Percentiles rank a stretch among this genome's conserved stretches.
phyloP scores from a whole-genome alignment of 1,140 invertebrate species.

The Aphelenchoides fujianensis region DNA sequence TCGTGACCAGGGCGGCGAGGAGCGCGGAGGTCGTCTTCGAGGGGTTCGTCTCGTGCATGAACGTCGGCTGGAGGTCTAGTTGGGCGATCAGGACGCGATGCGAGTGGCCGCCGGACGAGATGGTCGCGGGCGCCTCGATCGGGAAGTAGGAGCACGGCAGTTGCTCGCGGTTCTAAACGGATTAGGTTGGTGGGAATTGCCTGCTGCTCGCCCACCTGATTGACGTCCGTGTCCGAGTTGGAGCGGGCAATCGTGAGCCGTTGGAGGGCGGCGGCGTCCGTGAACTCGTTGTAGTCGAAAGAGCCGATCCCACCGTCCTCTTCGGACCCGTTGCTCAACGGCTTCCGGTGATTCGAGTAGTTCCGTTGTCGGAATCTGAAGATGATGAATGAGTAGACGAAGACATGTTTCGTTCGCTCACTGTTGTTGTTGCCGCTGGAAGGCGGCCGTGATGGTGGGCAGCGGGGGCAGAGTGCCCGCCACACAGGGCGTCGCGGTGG shows the following conservation, averaged over 20 bases:
- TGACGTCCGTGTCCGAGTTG: conserved; percentile 31
- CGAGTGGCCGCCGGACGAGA: conserved; percentile 59
- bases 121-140: conserved; percentile 59
- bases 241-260: conserved; percentile 40
- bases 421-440: conserved; percentile 37
- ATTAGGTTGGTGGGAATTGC: not conserved
- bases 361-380: conserved; percentile 35
- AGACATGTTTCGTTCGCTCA: conserved; percentile 24
- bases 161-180: conserved; percentile 56
- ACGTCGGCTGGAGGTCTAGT: conserved; percentile 63
- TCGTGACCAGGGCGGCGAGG: conserved; percentile 63
- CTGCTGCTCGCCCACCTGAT: conserved; percentile 2
- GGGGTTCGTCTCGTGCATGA: conserved; percentile 64
- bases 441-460: conserved; percentile 50
- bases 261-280: conserved; percentile 56
- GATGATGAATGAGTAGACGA: not conserved
- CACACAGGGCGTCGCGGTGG: conserved; percentile 64
- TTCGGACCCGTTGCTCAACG: conserved; percentile 48
- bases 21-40: conserved; percentile 62
- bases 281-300: conserved; percentile 59
- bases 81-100: conserved; percentile 48
- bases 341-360: conserved; percentile 20
- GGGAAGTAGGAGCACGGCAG: conserved; percentile 62
- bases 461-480: conserved; percentile 63
- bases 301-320: conserved; percentile 61